These are phyloP conservation scores for Scomberomorus guttatus DNA, from an alignment of 2,797 vertebrate genomes.

Conservation along the genomic window DNA sequence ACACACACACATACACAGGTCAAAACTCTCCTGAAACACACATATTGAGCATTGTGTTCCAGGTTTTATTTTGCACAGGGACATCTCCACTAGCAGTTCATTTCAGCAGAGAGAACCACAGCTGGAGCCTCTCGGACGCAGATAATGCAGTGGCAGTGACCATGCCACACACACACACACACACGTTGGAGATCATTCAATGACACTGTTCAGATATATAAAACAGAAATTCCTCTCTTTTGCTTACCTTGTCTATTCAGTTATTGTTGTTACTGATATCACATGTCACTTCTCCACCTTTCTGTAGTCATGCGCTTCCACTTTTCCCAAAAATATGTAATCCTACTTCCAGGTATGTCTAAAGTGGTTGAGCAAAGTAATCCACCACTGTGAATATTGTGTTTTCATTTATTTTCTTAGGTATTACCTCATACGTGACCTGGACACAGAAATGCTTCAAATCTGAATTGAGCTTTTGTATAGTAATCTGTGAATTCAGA, in stretches of 20 bases:
- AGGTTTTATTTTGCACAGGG: slow-evolving; percentile 66
- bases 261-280: slow-evolving; percentile 32
- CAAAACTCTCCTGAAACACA: slow-evolving; percentile 40
- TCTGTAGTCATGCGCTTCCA: background rate
- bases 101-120: slow-evolving; percentile 67
- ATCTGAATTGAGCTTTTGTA: slow-evolving; percentile 6
- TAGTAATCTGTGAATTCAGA: slow-evolving; percentile 12
- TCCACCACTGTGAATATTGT: slow-evolving; percentile 36
- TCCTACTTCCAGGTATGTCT: slow-evolving; percentile 13
- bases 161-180: slow-evolving; percentile 25
- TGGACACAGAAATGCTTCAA: slow-evolving; percentile 31
- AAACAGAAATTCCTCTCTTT: slow-evolving; percentile 16
- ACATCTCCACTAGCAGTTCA: slow-evolving; percentile 59
- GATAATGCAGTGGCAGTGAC: slow-evolving; percentile 41
- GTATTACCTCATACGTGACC: slow-evolving; percentile 16
- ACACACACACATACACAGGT: slow-evolving; percentile 16
- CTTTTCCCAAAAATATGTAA: slow-evolving; percentile 5
- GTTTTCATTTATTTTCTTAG: slow-evolving; percentile 60
- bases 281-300: background rate
- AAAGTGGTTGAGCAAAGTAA: slow-evolving; percentile 21
- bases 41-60: slow-evolving; percentile 49
- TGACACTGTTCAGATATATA: slow-evolving; percentile 33
- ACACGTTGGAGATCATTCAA: slow-evolving; percentile 23
- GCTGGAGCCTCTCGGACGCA: slow-evolving; percentile 52
- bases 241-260: slow-evolving; percentile 24